Evolutionary conservation across 2,797 vertebrate genomes (phyloP).

Genomic region (Euthynnus affinis): DNA sequence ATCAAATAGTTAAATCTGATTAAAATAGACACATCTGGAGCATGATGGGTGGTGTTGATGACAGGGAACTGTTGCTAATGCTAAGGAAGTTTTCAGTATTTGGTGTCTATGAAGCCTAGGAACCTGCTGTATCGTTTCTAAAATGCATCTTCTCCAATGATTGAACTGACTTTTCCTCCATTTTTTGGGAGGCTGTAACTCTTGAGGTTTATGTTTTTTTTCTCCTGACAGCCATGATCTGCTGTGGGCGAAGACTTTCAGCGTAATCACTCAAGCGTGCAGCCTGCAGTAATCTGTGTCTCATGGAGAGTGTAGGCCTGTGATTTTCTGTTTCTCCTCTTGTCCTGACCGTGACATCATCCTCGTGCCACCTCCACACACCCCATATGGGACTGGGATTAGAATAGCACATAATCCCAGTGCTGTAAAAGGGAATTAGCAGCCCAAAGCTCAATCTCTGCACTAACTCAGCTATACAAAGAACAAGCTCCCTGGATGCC

Average conservation of each 20-base stretch:
- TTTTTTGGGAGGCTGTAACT: not conserved
- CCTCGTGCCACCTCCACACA: conserved; percentile 74
- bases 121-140: not conserved
- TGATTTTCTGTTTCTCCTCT: conserved; percentile 64
- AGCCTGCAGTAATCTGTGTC: conserved; percentile 62
- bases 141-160: not conserved
- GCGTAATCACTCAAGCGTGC: conserved; percentile 37
- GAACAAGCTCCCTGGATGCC: conserved; percentile 34
- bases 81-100: not conserved
- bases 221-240: conserved; percentile 26
- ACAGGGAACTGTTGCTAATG: no score
- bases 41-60: no score
- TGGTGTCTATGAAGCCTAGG: not conserved
- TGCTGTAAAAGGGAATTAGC: conserved; percentile 83
- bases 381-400: conserved; percentile 85
- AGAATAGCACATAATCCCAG: conserved; percentile 86
- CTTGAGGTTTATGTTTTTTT: conserved; percentile 9
- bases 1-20: not conserved
- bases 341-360: conserved; percentile 69
- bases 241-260: conserved; percentile 16
- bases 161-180: not conserved
- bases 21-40: not conserved
- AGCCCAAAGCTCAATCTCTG: conserved; percentile 74
- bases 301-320: conserved; percentile 42
- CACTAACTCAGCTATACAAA: conserved; percentile 63